Evolutionary conservation across 2,113 vertebrate species (phyloP).

Genomic region (Brachirus orientalis): DNA sequence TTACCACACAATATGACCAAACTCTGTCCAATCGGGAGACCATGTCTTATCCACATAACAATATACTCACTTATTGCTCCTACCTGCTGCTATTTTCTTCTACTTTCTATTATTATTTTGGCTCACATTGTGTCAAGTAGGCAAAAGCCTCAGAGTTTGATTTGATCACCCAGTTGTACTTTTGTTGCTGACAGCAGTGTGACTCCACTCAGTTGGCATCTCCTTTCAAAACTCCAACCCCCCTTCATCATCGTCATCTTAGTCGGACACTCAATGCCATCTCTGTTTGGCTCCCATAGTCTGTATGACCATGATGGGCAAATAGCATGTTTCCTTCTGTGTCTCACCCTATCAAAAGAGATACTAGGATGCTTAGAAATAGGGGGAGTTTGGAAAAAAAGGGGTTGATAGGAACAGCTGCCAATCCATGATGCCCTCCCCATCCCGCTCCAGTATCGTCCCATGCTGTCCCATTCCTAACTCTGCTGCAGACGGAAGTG

Average conservation of each 20-base stretch:
- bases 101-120: too few species aligned
- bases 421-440: constrained; percentile 65
- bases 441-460: constrained; percentile 60
- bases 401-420: constrained; percentile 65
- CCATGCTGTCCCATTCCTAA: constrained; percentile 75
- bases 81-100: too few species aligned
- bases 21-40: too few species aligned
- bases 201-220: constrained; percentile 78
- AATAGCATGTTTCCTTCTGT: constrained; percentile 48
- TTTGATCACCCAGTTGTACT: background rate
- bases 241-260: constrained; percentile 44
- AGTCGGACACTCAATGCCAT: constrained; percentile 72
- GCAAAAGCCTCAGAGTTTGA: background rate
- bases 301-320: constrained; percentile 48
- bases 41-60: too few species aligned
- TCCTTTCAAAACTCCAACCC: constrained; percentile 34
- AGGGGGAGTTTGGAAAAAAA: constrained; percentile 33
- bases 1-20: too few species aligned
- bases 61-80: too few species aligned
- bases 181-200: constrained; percentile 69
- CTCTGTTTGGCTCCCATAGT: constrained; percentile 70
- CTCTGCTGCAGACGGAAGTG: constrained; percentile 33
- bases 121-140: too few species aligned
- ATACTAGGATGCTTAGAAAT: constrained; percentile 27
- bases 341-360: constrained; percentile 66